Percentiles rank a stretch among this genome's conserved stretches.
These are phyloP conservation scores for Australoheros facetus DNA, from an alignment of 2,797 vertebrate genomes.

Conservation along the genomic window DNA sequence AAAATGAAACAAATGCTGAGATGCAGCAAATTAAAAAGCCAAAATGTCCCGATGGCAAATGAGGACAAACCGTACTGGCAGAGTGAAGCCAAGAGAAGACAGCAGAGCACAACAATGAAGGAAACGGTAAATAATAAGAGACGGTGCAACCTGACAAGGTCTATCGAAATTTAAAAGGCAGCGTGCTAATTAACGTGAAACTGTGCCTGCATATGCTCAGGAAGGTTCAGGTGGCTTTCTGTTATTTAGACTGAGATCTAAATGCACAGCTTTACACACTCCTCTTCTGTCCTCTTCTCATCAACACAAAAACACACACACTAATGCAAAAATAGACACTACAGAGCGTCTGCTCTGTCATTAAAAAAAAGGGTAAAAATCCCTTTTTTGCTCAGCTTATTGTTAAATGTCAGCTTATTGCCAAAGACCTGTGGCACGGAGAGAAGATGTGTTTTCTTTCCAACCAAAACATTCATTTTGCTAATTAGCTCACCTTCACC, in stretches of 20 bases:
- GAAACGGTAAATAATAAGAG: not conserved
- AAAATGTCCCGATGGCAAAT: not conserved
- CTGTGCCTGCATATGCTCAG: not conserved
- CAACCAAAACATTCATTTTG: conserved; percentile 32
- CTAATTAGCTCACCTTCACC: not conserved
- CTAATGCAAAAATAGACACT: not conserved
- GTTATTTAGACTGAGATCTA: not conserved
- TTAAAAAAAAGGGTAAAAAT: not conserved
- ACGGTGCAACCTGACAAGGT: not conserved
- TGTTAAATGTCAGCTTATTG: not conserved
- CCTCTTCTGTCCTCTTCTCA: not conserved
- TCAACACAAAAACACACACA: not conserved
- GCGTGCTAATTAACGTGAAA: not conserved
- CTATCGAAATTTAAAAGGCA: not conserved
- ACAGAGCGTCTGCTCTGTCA: not conserved
- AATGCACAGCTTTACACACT: not conserved
- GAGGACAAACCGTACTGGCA: not conserved
- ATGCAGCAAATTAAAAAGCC: not conserved
- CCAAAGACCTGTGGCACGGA: not conserved
- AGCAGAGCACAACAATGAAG: not conserved
- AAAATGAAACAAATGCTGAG: not conserved
- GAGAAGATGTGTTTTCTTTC: conserved; percentile 19
- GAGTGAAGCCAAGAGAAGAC: not conserved
- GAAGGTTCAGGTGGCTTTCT: not conserved
- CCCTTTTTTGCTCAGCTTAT: not conserved